These are phyloP conservation scores for Hoplostethus atlanticus DNA, from an alignment of 2,797 vertebrate species.

Conservation along the genomic window DNA sequence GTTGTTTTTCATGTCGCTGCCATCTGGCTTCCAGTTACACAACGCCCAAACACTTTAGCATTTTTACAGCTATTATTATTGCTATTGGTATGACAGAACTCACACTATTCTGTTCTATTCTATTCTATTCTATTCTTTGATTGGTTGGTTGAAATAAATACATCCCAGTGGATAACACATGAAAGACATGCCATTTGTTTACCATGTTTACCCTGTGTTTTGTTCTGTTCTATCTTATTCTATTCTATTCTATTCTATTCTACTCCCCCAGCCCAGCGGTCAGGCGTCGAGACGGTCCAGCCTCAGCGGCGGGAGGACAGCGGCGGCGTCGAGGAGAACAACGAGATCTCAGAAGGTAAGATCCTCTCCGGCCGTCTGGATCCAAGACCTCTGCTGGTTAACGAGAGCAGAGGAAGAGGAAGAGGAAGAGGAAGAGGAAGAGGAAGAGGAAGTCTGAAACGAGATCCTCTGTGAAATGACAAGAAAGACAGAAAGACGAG, in stretches of 20 bases:
- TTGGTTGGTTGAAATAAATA: too few species aligned
- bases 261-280: conserved; percentile 64
- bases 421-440: too few species aligned
- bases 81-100: too few species aligned
- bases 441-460: too few species aligned
- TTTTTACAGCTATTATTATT: too few species aligned
- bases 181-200: too few species aligned
- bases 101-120: too few species aligned
- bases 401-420: neutral
- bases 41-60: neutral
- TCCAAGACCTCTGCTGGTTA: neutral
- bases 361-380: conserved; percentile 27
- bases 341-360: conserved; percentile 84
- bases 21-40: conserved; percentile 6
- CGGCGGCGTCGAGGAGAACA: conserved; percentile 56
- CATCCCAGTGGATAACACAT: too few species aligned
- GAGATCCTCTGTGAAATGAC: conserved; percentile 18
- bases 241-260: too few species aligned
- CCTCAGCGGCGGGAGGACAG: conserved; percentile 59
- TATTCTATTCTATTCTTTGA: too few species aligned
- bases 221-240: too few species aligned
- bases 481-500: neutral
- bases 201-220: too few species aligned
- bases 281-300: conserved; percentile 49
- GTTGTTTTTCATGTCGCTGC: conserved; percentile 5